Evolutionary conservation across 92 coral and sea anemone genomes (phyloP), one percentile per base, ranked within the genome.

Genomic region (Diadumene lineata): DNA sequence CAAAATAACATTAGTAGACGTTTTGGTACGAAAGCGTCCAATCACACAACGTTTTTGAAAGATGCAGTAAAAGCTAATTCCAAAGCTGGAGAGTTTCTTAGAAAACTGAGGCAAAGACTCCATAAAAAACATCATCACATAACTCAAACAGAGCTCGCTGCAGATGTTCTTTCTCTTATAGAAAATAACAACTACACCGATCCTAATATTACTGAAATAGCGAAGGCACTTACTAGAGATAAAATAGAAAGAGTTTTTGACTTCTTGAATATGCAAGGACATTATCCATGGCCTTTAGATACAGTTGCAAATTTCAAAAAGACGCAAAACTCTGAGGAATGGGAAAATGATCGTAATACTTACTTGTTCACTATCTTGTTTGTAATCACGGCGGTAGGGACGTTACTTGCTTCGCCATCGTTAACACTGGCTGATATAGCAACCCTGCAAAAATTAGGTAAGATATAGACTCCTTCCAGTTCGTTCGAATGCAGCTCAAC

Each of bases 281-380:
- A 91, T 55, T 87, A 86, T 19, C 98, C 98, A 8, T 93, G 98
- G 98, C 92, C 97, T 1, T 83, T 93, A 29, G 89, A 90, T 71
- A 92, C 93, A 17, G 69, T 93, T 34, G 73, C 83, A 26, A 77
- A 91, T 84, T 88, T 74, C 66, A 80, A 85, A n/a, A 60, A 33
- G 17, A 86, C 90, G 8, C 85, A 70, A 31, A 63, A 68, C 29
- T 75, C 94, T 1, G 61, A 31, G 27, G 88, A 82, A 43, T 86
- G 91, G 96, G 34, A 77, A 15, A 65, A 46, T 29, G 48, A 18
- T 11, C 87, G 66, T 33, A 78, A 71, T 10, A 33, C 70, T 1
- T 76, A 91, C 19, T 34, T 86, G 66, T 94, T 94, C 77, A 82
- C 84, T 11, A 69, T 91, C 55, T 79, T 91, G 73, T 73, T 94